A percentile compares a stretch with the other conserved stretches of the same genome.
Evolutionary conservation across 1,140 invertebrate genomes (phyloP).

Genomic region (Aradophagus sp.): DNA sequence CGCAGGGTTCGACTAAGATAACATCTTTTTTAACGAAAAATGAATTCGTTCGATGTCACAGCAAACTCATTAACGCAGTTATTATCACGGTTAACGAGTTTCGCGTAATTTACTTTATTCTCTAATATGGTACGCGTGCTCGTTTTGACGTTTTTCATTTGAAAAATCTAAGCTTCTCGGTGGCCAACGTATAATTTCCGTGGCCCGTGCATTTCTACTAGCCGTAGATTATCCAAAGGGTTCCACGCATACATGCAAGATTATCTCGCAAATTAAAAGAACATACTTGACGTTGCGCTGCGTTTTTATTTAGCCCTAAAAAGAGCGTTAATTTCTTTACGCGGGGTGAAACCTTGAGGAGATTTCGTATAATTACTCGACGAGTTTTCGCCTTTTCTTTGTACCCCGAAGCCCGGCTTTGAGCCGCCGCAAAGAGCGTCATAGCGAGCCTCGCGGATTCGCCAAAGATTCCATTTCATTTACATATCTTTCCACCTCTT

Average conservation of each 20-base stretch:
- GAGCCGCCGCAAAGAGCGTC: slow-evolving; percentile 24
- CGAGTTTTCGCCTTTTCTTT: slow-evolving; percentile 33
- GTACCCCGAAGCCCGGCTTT: slow-evolving; percentile 19
- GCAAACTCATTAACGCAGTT: slow-evolving; percentile 41
- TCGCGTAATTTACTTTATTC: slow-evolving; percentile 43
- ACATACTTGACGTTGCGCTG: slow-evolving; percentile 11
- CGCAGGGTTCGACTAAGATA: slow-evolving; percentile 26
- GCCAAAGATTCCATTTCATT: slow-evolving; percentile 64
- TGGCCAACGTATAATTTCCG: slow-evolving; percentile 1
- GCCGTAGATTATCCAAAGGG: slow-evolving; percentile 19
- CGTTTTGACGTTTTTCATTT: slow-evolving; percentile 18
- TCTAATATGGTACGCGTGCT: slow-evolving; percentile 35
- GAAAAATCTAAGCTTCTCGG: slow-evolving; percentile 7
- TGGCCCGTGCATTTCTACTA: neutral
- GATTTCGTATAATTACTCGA: slow-evolving; percentile 51
- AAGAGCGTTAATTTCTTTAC: slow-evolving; percentile 35
- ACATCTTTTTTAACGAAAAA: slow-evolving; percentile 48
- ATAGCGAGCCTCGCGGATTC: slow-evolving; percentile 39
- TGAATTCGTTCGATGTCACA: slow-evolving; percentile 30
- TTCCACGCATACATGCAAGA: neutral
- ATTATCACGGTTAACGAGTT: slow-evolving; percentile 46
- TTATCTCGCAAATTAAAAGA: slow-evolving; percentile 14
- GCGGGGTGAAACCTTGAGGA: slow-evolving; percentile 23
- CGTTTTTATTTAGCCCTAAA: slow-evolving; percentile 35
- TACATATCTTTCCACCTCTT: slow-evolving; percentile 56